These are phyloP conservation scores for Mercenaria mercenaria DNA, from an alignment of 1,140 invertebrate species.

Conservation along the genomic window DNA sequence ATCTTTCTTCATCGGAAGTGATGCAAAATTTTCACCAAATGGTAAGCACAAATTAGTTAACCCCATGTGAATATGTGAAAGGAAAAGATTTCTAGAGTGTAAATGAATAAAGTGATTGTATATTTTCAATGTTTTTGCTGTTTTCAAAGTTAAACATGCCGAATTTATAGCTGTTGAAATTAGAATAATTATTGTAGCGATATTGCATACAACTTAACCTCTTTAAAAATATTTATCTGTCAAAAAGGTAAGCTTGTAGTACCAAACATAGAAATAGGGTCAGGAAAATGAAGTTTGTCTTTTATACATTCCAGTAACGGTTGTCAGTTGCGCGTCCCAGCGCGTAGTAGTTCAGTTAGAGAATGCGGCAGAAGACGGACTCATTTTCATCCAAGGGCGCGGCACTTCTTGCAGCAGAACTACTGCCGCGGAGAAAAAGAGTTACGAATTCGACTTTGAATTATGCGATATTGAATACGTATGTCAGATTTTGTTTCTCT, in stretches of 20 bases:
- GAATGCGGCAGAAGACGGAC: constrained; percentile 59
- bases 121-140: no score
- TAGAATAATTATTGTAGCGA: no score
- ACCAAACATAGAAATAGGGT: neutral
- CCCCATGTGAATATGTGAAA: no score
- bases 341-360: neutral
- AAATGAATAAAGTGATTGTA: no score
- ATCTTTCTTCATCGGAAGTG: neutral
- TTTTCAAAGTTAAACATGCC: no score
- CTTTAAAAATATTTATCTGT: no score
- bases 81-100: no score
- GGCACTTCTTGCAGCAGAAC: neutral
- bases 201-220: no score
- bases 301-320: constrained; percentile 40
- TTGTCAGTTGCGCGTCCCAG: constrained; percentile 12
- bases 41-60: no score
- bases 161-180: no score
- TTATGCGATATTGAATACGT: constrained; percentile 59
- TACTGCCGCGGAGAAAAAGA: neutral
- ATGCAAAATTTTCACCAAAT: neutral
- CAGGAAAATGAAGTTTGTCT: constrained; percentile 17
- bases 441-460: constrained; percentile 46
- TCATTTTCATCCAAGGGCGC: constrained; percentile 50
- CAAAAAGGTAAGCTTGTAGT: no score
- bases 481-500: no score